Percentiles rank a stretch among this genome's conserved stretches.
phyloP scores from a whole-genome alignment of 2,113 vertebrate genomes.

The Panthera tigris region DNA sequence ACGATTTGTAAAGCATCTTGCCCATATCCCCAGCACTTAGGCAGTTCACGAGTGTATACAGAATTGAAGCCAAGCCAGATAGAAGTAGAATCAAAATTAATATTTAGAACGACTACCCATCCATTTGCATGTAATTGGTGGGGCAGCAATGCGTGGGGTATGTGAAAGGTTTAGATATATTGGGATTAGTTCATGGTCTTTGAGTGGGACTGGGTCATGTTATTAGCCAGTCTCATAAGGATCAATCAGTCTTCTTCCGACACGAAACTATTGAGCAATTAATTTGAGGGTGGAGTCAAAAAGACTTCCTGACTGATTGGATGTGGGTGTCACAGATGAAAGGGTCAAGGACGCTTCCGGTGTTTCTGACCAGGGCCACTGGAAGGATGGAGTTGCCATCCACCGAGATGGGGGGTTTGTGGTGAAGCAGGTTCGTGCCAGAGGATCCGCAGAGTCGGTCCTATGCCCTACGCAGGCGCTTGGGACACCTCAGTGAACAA shows the following conservation, averaged over 20 bases:
- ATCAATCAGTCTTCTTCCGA: conserved; percentile 32
- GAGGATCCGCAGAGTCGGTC: not conserved
- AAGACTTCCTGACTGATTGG: conserved; percentile 19
- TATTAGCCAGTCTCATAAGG: not conserved
- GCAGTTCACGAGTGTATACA: not conserved
- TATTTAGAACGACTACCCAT: conserved; percentile 15
- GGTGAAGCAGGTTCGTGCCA: not conserved
- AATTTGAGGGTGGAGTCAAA: conserved; percentile 35
- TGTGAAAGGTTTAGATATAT: not conserved
- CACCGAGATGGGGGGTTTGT: not conserved
- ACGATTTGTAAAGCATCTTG: not conserved
- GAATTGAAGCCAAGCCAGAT: not conserved
- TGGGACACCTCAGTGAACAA: not conserved
- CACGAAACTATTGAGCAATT: conserved; percentile 52
- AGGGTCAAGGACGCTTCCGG: not conserved
- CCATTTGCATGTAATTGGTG: not conserved
- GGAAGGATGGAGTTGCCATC: not conserved
- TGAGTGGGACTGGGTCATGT: not conserved
- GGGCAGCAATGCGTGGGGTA: not conserved
- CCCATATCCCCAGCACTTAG: not conserved
- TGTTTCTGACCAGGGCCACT: not conserved
- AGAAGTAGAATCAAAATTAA: conserved; percentile 30
- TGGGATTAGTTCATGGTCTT: not conserved
- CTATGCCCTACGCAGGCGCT: not conserved
- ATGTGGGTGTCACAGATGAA: conserved; percentile 5